These are phyloP conservation scores for Cynocephalus volans DNA, from an alignment of 2,113 vertebrate genomes.

Conservation along the genomic window DNA sequence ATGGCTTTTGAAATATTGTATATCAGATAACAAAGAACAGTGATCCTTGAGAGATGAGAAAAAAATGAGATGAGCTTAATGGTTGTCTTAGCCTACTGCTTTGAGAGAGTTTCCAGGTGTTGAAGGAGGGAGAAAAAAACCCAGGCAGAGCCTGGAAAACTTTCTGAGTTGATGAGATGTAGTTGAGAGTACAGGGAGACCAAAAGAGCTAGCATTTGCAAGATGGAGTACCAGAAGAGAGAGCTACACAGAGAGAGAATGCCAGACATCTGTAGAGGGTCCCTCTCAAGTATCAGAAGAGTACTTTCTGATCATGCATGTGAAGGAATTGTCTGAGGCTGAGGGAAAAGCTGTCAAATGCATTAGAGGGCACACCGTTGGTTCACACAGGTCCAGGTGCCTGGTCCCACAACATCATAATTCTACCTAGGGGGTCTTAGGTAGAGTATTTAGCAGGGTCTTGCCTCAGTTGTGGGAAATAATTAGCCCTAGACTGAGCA, in stretches of 20 bases:
- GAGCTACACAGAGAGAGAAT: not conserved
- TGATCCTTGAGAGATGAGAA: not conserved
- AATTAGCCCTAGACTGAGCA: not conserved
- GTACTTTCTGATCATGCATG: not conserved
- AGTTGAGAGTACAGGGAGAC: not conserved
- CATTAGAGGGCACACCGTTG: not conserved
- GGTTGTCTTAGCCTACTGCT: not conserved
- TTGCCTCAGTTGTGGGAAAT: not conserved
- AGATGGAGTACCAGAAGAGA: not conserved
- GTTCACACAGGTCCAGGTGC: not conserved
- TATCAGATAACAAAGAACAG: not conserved
- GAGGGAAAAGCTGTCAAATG: not conserved
- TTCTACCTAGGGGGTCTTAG: not conserved
- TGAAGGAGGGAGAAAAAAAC: not conserved
- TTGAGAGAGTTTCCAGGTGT: not conserved
- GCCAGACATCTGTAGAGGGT: not conserved
- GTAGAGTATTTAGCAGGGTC: not conserved
- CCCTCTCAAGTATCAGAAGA: not conserved
- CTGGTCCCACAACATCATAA: not conserved
- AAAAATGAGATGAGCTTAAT: not conserved
- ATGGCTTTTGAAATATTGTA: not conserved
- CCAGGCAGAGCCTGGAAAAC: not conserved
- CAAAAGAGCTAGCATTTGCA: not conserved
- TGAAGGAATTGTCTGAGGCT: not conserved
- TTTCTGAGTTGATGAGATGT: not conserved